Conservation (phyloP, 2,113 vertebrate species). For the Corythoichthys intestinalis region DNA sequence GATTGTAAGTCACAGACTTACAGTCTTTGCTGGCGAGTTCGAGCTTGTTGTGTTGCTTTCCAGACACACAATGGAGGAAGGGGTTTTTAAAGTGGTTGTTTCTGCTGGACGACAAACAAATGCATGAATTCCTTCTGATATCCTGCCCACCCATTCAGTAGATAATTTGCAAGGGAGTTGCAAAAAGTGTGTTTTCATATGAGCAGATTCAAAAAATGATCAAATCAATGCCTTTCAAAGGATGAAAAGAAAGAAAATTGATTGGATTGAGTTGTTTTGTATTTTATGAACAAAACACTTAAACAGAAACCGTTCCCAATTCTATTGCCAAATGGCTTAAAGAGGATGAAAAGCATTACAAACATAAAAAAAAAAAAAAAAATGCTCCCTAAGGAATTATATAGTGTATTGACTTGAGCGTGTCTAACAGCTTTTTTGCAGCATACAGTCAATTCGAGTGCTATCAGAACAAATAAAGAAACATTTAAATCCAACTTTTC, state of each 20-base stretch:
- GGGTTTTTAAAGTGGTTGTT: slow-evolving; percentile 3
- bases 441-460: neutral
- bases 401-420: neutral
- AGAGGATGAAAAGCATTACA: slow-evolving; percentile 1
- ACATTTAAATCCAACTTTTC: neutral
- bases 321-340: neutral
- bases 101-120: neutral
- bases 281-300: neutral
- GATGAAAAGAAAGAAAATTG: neutral
- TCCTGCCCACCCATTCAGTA: slow-evolving; percentile 6
- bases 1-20: slow-evolving; percentile 51
- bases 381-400: neutral
- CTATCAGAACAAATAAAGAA: neutral
- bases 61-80: slow-evolving; percentile 15
- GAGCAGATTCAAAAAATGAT: neutral
- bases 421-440: neutral
- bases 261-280: neutral
- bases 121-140: slow-evolving; percentile 16
- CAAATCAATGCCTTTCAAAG: slow-evolving; percentile 4
- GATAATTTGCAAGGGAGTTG: neutral
- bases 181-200: neutral
- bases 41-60: slow-evolving; percentile 43
- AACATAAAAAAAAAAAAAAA: too few species aligned
- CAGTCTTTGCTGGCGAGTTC: slow-evolving; percentile 51
- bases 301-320: neutral